Evolutionary conservation across 1,140 invertebrate species (phyloP), one percentile per base, ranked within the genome.

Genomic region (Heliconius himera): DNA sequence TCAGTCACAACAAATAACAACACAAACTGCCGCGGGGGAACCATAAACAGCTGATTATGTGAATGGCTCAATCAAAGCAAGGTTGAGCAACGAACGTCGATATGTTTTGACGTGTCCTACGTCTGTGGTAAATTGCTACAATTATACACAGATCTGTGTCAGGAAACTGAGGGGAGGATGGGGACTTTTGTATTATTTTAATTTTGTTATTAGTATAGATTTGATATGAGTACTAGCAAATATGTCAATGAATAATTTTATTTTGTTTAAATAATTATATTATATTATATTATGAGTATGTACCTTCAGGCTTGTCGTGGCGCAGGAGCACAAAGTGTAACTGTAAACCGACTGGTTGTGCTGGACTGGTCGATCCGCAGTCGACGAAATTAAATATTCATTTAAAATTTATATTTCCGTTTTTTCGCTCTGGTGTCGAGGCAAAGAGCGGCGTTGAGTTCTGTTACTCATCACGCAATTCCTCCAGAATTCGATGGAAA

Each of bases 61-160:
- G 88, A 93, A 93, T 86, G 83, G 87, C 88, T 91, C 87, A 89
- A 93, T 91, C 88, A 89, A 78, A 83, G 79, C 82, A 81, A 83
- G 72, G 84, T 89, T 90, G 85, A 85, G 84, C 84, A 88, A 88
- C 78, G 84, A 87, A 88, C 84, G 87, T 86, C 87, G 87, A 93
- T 91, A 85, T 92, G 89, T 91, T 91, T 89, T 88, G 90, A 91
- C 90, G 85, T 90, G 88, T 90, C 88, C 84, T 86, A 85, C 82
- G 85, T 83, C 81, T 85, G 81, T 81, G 78, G 84, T 83, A 86
- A 90, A 92, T 92, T 88, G 88, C 88, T 87, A 88, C 88, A 91
- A 93, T 93, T 92, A 93, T 88, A 88, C 82, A 76, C 66, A 84
- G 86, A 93, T 88, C 82, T 93, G 87, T 93, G 91, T 91, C 90